Evolutionary conservation across 2,888 invertebrate genomes (phyloP).

Genomic region (Catocala nupta): DNA sequence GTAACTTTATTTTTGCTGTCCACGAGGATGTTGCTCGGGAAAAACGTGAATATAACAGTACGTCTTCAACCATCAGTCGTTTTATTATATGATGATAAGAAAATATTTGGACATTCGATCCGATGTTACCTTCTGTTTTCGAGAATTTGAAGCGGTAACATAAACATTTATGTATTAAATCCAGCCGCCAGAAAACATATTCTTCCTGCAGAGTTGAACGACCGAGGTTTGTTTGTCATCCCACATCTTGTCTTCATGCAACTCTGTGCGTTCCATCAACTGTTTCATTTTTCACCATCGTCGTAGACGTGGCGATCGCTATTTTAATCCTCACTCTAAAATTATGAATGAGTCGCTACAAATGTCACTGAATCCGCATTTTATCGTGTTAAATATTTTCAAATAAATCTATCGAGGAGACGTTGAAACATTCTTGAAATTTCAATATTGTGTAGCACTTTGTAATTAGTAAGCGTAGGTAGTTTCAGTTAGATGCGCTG

Average conservation of each 20-base stretch:
- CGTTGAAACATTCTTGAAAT: conserved; percentile 37
- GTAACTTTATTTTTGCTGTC: conserved; percentile 76
- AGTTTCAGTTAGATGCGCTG: neutral
- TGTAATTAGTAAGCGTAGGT: neutral
- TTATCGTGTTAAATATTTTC: conserved; percentile 52
- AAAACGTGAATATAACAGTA: conserved; percentile 45
- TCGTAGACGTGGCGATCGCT: conserved; percentile 65
- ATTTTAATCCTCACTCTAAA: conserved; percentile 71
- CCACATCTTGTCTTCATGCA: conserved; percentile 67
- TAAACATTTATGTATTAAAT: conserved; percentile 54
- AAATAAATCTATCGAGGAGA: conserved; percentile 52
- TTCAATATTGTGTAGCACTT: conserved; percentile 20
- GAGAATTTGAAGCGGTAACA: conserved; percentile 39
- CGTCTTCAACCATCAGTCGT: conserved; percentile 22
- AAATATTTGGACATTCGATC: conserved; percentile 26
- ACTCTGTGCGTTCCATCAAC: conserved; percentile 68
- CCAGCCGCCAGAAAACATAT: conserved; percentile 53
- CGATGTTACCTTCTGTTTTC: conserved; percentile 31
- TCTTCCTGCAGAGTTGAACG: conserved; percentile 70
- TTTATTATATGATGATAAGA: conserved; percentile 26
- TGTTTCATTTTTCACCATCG: conserved; percentile 80
- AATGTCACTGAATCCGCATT: conserved; percentile 61
- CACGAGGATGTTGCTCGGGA: conserved; percentile 58
- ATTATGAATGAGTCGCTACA: conserved; percentile 76
- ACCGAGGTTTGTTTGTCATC: conserved; percentile 74